Percentiles rank a stretch among this genome's conserved stretches.
phyloP scores from a whole-genome alignment of 2,797 vertebrate species.

The Apogon hyalosoma region DNA sequence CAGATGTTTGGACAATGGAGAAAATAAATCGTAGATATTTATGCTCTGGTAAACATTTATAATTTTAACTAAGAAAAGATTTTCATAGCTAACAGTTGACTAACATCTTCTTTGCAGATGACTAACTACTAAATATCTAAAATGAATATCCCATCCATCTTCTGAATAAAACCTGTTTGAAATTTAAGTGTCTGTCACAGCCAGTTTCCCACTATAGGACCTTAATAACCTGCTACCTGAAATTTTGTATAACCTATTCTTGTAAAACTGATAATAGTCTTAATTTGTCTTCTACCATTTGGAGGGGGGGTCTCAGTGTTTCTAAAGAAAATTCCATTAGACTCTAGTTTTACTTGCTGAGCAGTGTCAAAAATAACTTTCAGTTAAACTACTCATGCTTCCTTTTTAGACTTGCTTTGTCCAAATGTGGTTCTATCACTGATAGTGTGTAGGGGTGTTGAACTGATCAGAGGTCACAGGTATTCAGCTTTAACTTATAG shows the following conservation, averaged over 20 bases:
- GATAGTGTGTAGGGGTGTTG: too few relatives aligned
- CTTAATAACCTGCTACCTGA: slow-evolving; percentile 1
- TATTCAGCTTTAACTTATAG: too few relatives aligned
- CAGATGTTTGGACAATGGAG: slow-evolving; percentile 88
- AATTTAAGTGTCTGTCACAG: neutral
- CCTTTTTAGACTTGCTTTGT: too few relatives aligned
- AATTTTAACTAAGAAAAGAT: slow-evolving; percentile 68
- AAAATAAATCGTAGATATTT: slow-evolving; percentile 88
- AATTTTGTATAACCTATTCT: neutral
- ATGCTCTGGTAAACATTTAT: slow-evolving; percentile 86
- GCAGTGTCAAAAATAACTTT: too few relatives aligned
- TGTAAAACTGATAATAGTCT: too few relatives aligned
- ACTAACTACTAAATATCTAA: slow-evolving; percentile 58
- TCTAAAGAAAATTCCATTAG: too few relatives aligned
- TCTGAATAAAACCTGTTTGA: neutral
- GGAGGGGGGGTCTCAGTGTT: too few relatives aligned
- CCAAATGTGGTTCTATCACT: too few relatives aligned
- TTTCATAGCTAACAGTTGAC: slow-evolving; percentile 51
- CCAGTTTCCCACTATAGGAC: neutral
- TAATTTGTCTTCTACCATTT: too few relatives aligned
- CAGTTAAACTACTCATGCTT: too few relatives aligned
- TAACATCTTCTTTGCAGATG: slow-evolving; percentile 32
- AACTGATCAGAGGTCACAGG: too few relatives aligned
- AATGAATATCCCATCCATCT: slow-evolving; percentile 1
- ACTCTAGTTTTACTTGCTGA: too few relatives aligned